Base-by-base conservation (phyloP, 35 echinoderm and acorn worm species). In the Lytechinus pictus region DNA sequence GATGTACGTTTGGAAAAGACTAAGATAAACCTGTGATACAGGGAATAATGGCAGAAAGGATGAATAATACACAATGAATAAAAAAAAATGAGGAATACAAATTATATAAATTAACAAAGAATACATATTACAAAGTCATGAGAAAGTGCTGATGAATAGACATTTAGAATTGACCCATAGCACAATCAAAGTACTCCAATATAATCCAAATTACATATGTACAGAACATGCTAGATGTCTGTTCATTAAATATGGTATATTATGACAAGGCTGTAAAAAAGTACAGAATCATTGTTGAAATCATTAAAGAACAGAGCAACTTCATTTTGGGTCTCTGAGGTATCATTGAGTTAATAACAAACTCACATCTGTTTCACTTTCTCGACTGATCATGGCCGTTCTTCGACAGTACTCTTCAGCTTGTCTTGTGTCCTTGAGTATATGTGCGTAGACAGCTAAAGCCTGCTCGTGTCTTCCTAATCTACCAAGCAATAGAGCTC, bases 391-490 rank as follows among this genome's bases (percentile, higher is more conserved):
- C 10, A 95, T 55, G 86, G 95, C 97, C 54, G 96, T 97, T 53
- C 96, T 93, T 28, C 97, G 72, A 55, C 98, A 99, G 95, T 99
- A 99, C 51, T 97, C 97, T 89, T 99, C 96, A 10, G 98, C 98
- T 89, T 97, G 95, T 56, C 86, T 92, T 10, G 98, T 97, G 66
- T 98, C 96, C 94, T 99, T 99, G 53, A 99, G 96, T 57, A 99
- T 87, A 94, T 99, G 98, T 55, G 98, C 98, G 91, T 99, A 99
- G 55, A 99, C 97, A 11, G 98, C 98, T 57, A 99, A 87, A 2
- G 98, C 97, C 95, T 99, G 98, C 87, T 99, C 98, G 87, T 99
- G 98, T 53, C 96, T 94, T 6, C 98, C 98, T 71, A 97, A 94
- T 28, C 98, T 94, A 3, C 98, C 98, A 9, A 96, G 94, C 28